Evolutionary conservation across 2,113 vertebrate genomes (phyloP).

Genomic region (Gracilinanus agilis): DNA sequence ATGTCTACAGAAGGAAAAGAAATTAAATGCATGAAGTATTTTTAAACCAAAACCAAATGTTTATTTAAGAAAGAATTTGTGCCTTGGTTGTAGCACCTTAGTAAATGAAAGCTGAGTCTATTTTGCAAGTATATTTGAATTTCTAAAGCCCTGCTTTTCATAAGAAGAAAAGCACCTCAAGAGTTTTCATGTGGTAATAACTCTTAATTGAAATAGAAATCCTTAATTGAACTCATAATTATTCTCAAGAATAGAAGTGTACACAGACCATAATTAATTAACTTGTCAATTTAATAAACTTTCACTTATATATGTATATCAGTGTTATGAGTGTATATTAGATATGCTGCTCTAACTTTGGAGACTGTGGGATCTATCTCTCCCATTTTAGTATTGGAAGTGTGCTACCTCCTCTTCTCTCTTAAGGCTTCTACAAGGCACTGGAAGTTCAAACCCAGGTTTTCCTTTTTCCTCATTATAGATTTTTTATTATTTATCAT

Average conservation of each 20-base stretch:
- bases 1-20: slow-evolving; percentile 57
- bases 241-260: background rate
- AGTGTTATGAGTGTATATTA: background rate
- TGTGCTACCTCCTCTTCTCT: background rate
- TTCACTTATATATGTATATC: background rate
- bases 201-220: slow-evolving; percentile 50
- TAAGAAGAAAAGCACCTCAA: slow-evolving; percentile 41
- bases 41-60: slow-evolving; percentile 50
- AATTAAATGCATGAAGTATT: slow-evolving; percentile 52
- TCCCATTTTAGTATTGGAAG: background rate
- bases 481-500: too few relatives aligned
- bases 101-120: slow-evolving; percentile 60
- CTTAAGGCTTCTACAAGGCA: background rate
- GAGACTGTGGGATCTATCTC: background rate
- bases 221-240: slow-evolving; percentile 61
- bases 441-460: background rate
- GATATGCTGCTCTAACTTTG: slow-evolving; percentile 1
- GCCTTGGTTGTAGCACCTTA: slow-evolving; percentile 44
- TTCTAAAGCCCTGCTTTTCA: background rate
- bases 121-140: slow-evolving; percentile 46
- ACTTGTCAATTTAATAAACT: background rate
- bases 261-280: background rate
- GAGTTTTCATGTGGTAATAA: slow-evolving; percentile 45
- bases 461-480: background rate
- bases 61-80: slow-evolving; percentile 49